Conservation (phyloP, 2,797 vertebrate species). For the Pangasius djambal region DNA sequence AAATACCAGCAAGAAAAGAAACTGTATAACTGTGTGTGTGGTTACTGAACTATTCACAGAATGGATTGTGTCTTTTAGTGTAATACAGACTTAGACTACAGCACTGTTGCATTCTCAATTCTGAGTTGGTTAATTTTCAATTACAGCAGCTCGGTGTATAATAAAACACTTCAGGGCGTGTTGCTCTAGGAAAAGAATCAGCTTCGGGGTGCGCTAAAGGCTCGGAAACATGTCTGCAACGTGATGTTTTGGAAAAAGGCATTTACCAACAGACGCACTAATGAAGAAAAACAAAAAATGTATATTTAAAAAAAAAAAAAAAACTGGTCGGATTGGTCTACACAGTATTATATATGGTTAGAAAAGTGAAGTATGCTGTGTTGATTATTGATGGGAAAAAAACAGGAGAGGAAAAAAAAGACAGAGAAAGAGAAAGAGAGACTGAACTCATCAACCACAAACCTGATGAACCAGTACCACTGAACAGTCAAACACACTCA, state of each 20-base stretch:
- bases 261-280: too few species aligned
- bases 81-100: background rate
- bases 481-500: background rate
- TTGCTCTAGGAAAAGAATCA: background rate
- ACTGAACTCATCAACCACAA: background rate
- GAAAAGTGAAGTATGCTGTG: too few species aligned
- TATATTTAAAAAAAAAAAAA: too few species aligned
- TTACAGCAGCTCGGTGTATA: background rate
- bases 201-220: background rate
- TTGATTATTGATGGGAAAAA: background rate
- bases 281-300: too few species aligned
- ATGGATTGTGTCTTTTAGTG: background rate
- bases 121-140: background rate
- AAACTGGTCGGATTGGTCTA: too few species aligned
- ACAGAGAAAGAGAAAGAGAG: too few species aligned
- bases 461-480: slow-evolving; percentile 24
- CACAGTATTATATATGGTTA: background rate
- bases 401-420: background rate
- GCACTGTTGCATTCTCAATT: background rate
- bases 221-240: background rate
- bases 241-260: too few species aligned
- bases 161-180: background rate
- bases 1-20: background rate
- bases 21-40: too few species aligned
- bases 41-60: too few species aligned